Evolutionary conservation across 1,140 invertebrate species (phyloP).

Genomic region (Caerostris darwini): DNA sequence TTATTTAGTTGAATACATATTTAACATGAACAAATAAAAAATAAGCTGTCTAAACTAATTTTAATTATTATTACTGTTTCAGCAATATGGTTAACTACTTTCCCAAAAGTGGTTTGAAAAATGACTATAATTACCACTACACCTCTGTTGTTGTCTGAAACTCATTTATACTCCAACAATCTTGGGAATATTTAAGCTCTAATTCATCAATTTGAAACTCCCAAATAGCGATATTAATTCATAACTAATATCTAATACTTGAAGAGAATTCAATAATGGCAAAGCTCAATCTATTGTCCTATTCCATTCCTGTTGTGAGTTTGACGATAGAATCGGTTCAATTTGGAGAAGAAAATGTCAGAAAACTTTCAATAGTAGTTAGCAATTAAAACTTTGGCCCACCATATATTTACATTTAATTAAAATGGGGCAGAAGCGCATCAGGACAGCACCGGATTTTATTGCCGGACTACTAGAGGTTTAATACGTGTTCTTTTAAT

Average conservation of each 20-base stretch:
- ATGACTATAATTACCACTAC: neutral
- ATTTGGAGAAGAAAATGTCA: neutral
- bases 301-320: neutral
- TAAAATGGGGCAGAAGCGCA: conserved; percentile 10
- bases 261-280: neutral
- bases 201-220: neutral
- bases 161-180: neutral
- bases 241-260: neutral
- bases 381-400: neutral
- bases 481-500: conserved; percentile 54
- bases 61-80: too few relatives aligned
- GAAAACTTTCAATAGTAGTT: neutral
- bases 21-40: too few relatives aligned
- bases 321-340: too few relatives aligned
- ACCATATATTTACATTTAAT: conserved; percentile 28
- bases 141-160: neutral
- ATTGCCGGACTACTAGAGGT: neutral
- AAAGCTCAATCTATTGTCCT: neutral
- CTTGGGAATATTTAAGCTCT: neutral
- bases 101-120: neutral
- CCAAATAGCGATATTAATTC: neutral
- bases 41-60: too few relatives aligned
- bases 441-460: neutral
- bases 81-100: neutral
- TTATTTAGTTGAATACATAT: too few relatives aligned